A percentile compares a stretch with the other conserved stretches of the same genome.
Evolutionary conservation across 2,113 vertebrate genomes (phyloP).

Genomic region (Dunckerocampus dactyliophorus): DNA sequence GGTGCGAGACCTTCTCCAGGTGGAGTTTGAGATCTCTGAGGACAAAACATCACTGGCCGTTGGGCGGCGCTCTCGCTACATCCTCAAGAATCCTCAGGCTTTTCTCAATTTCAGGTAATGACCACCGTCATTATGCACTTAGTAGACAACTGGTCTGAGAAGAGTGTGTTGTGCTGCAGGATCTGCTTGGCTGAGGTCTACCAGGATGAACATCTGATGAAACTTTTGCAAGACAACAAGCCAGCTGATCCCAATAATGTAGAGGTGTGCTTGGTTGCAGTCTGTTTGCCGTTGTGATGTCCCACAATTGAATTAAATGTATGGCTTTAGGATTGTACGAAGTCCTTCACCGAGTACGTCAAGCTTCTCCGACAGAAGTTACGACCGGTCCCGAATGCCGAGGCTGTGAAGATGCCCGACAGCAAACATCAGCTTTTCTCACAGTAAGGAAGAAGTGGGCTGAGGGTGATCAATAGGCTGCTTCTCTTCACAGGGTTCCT

Average conservation of each 20-base stretch:
- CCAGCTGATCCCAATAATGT: constrained; percentile 76
- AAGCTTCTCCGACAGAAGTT: constrained; percentile 86
- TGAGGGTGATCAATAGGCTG: no score
- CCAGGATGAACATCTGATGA: constrained; percentile 84
- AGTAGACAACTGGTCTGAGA: neutral
- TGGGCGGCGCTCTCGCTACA: constrained; percentile 85
- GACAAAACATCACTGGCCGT: constrained; percentile 93
- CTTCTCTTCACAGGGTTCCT: no score
- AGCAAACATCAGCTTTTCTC: constrained; percentile 82
- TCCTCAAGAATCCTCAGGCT: constrained; percentile 90
- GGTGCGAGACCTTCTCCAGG: constrained; percentile 88
- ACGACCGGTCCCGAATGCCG: constrained; percentile 71
- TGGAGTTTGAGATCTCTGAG: constrained; percentile 83
- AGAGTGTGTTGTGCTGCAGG: constrained; percentile 60
- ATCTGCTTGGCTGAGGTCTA: constrained; percentile 92
- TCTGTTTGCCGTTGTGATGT: neutral
- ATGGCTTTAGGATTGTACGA: constrained; percentile 78
- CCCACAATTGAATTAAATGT: neutral
- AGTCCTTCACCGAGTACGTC: constrained; percentile 83
- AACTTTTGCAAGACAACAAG: constrained; percentile 74
- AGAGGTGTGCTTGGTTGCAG: constrained; percentile 65
- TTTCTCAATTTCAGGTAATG: constrained; percentile 88
- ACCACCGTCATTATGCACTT: no score
- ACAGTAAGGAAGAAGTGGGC: constrained; percentile 64
- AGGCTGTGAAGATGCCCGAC: constrained; percentile 77